Evolutionary conservation across 2,888 invertebrate genomes (phyloP), one percentile per base, ranked within the genome.

Genomic region (Caenorhabditis uteleia): DNA sequence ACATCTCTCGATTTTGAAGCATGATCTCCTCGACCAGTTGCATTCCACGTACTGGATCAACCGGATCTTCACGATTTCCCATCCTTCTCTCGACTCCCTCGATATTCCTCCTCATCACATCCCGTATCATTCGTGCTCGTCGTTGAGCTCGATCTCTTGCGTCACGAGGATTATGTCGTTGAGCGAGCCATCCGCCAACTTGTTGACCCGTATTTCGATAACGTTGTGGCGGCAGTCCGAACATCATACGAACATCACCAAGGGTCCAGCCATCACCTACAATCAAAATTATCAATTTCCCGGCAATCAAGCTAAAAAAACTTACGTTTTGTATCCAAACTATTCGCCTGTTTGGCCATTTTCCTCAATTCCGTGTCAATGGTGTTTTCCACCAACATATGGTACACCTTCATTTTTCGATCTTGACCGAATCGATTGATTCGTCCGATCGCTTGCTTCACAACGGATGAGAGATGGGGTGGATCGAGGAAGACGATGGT

Each of bases 371-470:
- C 56, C 10, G 44, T 45, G 31, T 91, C 91, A 20, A 91, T 89
- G 0, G 90, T 90, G 59, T 87, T 85, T 58, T 82, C 79, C 10
- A 90, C 88, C 44, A 90, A 84, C 82, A 91, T 90, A 51, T 89
- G 87, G 84, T 91, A 90, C 0, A 91, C 89, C 34, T 87, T 86
- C 0, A 90, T 91, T 34, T 87, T 85, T 78, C 87, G 89, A 1
- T 87, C 89, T 85, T 91, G 91, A 0, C 91, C 91, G 70, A 91
- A 90, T 34, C 91, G 87, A 85, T 91, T 90, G 14, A 91, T 87
- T 58, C 91, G 85, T 0, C 91, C 90, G 55, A 91, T 88, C 1
- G 91, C 91, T 85, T 91, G 91, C 26, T 56, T 18, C 78, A 91
- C 90, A 77, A 89, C 89, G 0, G 89, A 89, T 2, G 88, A 88